Evolutionary conservation across 2,797 vertebrate genomes (phyloP).

Genomic region (Amazona ochrocephala): DNA sequence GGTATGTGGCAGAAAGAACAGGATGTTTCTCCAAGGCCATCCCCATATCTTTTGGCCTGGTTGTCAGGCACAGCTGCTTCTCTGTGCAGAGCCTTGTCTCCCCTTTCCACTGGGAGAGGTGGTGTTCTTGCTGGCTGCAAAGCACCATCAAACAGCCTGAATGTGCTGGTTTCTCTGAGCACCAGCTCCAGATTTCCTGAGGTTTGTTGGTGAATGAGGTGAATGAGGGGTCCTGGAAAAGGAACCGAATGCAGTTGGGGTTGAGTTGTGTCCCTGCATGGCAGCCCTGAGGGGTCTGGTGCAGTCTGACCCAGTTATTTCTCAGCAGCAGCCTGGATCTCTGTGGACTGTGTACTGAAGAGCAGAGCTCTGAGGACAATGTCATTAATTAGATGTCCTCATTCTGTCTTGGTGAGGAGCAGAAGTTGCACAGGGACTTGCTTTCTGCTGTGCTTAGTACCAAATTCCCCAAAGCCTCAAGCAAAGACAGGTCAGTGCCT

Average conservation of each 20-base stretch:
- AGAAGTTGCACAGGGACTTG: not conserved
- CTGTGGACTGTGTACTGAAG: not conserved
- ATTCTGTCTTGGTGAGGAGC: not conserved
- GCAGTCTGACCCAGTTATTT: not conserved
- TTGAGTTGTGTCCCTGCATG: fast-evolving
- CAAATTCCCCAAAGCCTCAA: not conserved
- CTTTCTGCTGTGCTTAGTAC: not conserved
- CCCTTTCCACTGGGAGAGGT: not conserved
- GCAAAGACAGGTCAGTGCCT: not conserved
- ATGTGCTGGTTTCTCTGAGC: no score
- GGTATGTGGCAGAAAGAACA: slow-evolving; percentile 30
- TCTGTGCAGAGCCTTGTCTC: not conserved
- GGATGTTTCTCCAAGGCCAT: slow-evolving; percentile 66
- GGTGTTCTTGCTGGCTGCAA: not conserved
- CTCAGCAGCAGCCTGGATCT: not conserved
- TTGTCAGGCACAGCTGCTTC: slow-evolving; percentile 40
- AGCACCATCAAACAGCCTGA: not conserved
- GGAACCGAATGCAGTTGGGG: not conserved
- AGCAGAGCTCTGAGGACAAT: not conserved
- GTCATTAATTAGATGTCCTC: not conserved
- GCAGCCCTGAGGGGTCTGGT: not conserved
- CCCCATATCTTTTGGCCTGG: slow-evolving; percentile 57
- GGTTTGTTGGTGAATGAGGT: not conserved
- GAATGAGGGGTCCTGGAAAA: not conserved
- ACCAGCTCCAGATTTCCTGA: fast-evolving